Evolutionary conservation across 2,797 vertebrate species (phyloP).

Genomic region (Paratrypauchen microcephalus): DNA sequence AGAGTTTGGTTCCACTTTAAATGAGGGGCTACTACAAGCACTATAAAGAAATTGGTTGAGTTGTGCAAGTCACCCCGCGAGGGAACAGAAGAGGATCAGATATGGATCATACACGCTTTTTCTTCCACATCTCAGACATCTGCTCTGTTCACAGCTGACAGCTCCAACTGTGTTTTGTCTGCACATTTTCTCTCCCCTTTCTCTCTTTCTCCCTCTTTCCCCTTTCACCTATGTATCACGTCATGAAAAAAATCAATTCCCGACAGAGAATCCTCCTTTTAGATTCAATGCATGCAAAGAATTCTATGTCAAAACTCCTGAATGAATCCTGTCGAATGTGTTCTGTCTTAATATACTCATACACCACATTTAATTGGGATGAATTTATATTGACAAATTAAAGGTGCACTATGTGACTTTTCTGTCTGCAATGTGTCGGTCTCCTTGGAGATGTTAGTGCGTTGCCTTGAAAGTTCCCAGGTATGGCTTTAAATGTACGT

Average conservation of each 20-base stretch:
- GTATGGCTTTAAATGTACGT: too few relatives aligned
- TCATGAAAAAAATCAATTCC: conserved; percentile 45
- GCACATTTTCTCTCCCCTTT: conserved; percentile 18
- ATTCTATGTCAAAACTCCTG: conserved; percentile 2
- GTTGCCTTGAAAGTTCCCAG: too few relatives aligned
- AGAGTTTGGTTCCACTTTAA: conserved; percentile 12
- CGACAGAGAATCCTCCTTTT: conserved; percentile 13
- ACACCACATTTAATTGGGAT: neutral
- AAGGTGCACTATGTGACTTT: neutral
- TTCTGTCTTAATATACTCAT: neutral
- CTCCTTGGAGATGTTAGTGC: too few relatives aligned
- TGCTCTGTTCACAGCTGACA: conserved; percentile 62
- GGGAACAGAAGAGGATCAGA: conserved; percentile 46
- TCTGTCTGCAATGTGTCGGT: too few relatives aligned
- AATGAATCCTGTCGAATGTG: neutral
- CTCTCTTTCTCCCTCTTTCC: neutral
- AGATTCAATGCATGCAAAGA: conserved; percentile 21
- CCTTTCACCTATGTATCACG: conserved; percentile 23
- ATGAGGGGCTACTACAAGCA: conserved; percentile 7
- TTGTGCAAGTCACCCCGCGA: conserved; percentile 45
- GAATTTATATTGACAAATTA: neutral
- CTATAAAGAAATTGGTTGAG: conserved; percentile 46
- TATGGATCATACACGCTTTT: conserved; percentile 12
- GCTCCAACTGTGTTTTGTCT: conserved; percentile 52
- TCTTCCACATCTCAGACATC: conserved; percentile 58